phyloP scores from a whole-genome alignment of 2,888 invertebrate species.

The Nycteola revayana region DNA sequence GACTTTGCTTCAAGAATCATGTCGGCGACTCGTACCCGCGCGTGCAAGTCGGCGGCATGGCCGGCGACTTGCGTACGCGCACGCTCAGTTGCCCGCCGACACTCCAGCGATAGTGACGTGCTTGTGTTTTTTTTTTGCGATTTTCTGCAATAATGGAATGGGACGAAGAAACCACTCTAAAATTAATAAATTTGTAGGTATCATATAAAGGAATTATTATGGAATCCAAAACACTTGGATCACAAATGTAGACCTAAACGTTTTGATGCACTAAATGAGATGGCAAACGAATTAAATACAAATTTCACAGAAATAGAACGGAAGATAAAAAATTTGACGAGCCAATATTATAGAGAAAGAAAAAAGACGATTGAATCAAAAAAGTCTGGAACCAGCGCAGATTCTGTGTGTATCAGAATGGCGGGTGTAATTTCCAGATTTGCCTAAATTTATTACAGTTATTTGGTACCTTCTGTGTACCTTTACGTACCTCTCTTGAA shows the following conservation, averaged over 20 bases:
- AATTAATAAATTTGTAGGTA: conserved; percentile 9
- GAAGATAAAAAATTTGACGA: conserved; percentile 12
- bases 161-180: conserved; percentile 9
- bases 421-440: too few species aligned
- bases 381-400: conserved; percentile 6
- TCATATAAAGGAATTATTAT: conserved; percentile 10
- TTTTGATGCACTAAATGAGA: conserved; percentile 11
- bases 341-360: conserved; percentile 10
- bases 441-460: too few species aligned
- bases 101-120: conserved; percentile 10
- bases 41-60: conserved; percentile 3
- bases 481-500: too few species aligned
- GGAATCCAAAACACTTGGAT: conserved; percentile 10
- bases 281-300: conserved; percentile 8
- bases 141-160: conserved; percentile 10
- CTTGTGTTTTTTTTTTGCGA: conserved; percentile 8
- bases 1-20: conserved; percentile 4
- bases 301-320: conserved; percentile 9
- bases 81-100: conserved; percentile 12
- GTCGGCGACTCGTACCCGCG: conserved; percentile 4
- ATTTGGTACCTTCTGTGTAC: too few species aligned
- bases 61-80: conserved; percentile 7
- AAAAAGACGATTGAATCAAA: conserved; percentile 8
- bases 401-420: too few species aligned
- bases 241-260: conserved; percentile 9